Evolutionary conservation across 2,113 vertebrate species (phyloP), one percentile per base, ranked within the genome.

Genomic region (Clarias batrachus): DNA sequence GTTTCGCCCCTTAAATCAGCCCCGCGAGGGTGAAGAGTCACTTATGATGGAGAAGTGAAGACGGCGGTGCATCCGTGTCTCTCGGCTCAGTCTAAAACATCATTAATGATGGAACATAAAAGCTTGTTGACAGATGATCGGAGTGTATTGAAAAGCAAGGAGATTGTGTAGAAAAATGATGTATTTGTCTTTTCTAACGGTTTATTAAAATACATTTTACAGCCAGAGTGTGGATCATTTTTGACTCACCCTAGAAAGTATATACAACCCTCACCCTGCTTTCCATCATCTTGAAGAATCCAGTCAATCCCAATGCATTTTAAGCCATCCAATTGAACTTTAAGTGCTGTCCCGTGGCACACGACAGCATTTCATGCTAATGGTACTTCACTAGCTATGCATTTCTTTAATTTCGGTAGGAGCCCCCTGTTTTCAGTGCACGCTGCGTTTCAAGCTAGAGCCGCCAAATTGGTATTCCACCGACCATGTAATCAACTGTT

Each of bases 401-500:
- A 41, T 37, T 81, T 2, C 57, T 81, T 62, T 33, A 8, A 59
- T 79, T 79, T 59, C 16, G 21, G 3, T 23, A 60, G 12, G 37
- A 80, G 33, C 14, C 6, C 16, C 56, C 6, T 30, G 13, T 74
- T 74, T 76, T 21, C 21, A 8, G 17, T 59, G 56, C 74, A 27
- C 52, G 4, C 30, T 33, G 57, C 60, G 37, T 81, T 81, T 62
- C 48, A 77, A 27, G 41, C 73, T 76, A 52, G 73, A 52, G 52
- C 57, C 57, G 60, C 16, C 27, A 81, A 81, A 81, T 62, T 81
- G 78, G 19, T 81, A 81, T 62, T 81, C 78, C 33, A 37, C 57
- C 37, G 78, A 81, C 30, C 57, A 81, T 62, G 78, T 62, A 81
- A 81, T 81, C 78, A 81, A 81, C 57, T 41, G 78, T 81, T 62